Conservation (phyloP, 2,797 vertebrate species). For the Rhynchotus rufescens region DNA sequence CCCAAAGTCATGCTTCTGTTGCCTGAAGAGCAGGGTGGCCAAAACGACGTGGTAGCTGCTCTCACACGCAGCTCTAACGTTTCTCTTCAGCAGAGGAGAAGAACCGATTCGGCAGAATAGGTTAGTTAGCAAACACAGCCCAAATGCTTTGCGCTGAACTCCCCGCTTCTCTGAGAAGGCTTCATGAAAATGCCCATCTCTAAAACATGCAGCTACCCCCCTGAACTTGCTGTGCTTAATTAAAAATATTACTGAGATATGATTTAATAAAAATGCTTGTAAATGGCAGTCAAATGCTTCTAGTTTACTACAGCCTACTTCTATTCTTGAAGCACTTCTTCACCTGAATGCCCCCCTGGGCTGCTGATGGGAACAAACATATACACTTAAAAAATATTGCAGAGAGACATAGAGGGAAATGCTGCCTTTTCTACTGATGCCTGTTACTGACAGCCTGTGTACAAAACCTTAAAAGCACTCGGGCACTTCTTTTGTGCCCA, state of each 20-base stretch:
- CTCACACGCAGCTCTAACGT: neutral
- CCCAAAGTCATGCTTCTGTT: neutral
- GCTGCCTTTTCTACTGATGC: conserved; percentile 68
- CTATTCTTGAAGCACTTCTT: neutral
- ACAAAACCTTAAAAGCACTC: conserved; percentile 70
- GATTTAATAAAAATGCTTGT: neutral
- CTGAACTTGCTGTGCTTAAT: neutral
- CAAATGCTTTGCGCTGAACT: neutral
- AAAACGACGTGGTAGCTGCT: neutral
- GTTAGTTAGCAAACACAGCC: neutral
- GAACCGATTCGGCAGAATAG: neutral
- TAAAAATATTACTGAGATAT: neutral
- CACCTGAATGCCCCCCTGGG: neutral
- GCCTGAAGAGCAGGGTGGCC: neutral
- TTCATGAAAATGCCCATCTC: neutral
- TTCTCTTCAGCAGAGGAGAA: neutral
- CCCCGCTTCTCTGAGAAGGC: neutral
- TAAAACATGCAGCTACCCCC: neutral
- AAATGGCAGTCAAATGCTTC: neutral
- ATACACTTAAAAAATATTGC: conserved; percentile 48
- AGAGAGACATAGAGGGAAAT: conserved; percentile 70
- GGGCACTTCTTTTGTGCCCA: conserved; percentile 43
- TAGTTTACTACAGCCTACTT: neutral
- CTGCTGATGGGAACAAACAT: conserved; percentile 26
- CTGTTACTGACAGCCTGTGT: conserved; percentile 71